phyloP scores from a whole-genome alignment of 2,888 invertebrate species.

The Drosophila neotestacea region DNA sequence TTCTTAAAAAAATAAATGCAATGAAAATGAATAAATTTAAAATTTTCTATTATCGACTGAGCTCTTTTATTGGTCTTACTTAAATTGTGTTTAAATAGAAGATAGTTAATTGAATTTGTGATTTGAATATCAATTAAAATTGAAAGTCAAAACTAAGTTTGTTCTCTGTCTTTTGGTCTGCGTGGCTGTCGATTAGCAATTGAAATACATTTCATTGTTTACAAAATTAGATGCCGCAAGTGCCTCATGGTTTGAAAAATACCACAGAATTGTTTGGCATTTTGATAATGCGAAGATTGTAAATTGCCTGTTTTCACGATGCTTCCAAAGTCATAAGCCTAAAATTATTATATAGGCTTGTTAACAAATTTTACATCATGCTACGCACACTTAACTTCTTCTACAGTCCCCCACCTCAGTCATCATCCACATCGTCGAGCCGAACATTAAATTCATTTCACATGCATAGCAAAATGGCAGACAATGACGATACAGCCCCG shows the following conservation, averaged over 20 bases:
- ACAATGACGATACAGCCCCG: slow-evolving; percentile 47
- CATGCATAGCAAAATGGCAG: slow-evolving; percentile 62
- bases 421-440: slow-evolving; percentile 9
- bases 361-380: slow-evolving; percentile 69
- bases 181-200: not conserved
- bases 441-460: slow-evolving; percentile 66
- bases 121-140: not conserved
- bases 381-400: slow-evolving; percentile 32
- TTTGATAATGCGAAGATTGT: slow-evolving; percentile 24
- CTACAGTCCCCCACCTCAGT: not conserved
- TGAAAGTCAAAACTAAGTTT: not conserved
- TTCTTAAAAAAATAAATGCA: too few species aligned
- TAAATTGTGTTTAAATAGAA: not conserved
- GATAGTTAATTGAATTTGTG: not conserved
- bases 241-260: not conserved
- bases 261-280: slow-evolving; percentile 26
- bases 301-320: slow-evolving; percentile 3
- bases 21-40: too few species aligned
- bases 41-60: too few species aligned
- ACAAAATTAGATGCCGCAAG: slow-evolving; percentile 15
- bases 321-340: slow-evolving; percentile 48
- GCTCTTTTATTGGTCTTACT: not conserved
- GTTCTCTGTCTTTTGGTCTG: not conserved
- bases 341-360: slow-evolving; percentile 64
- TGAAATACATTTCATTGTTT: slow-evolving; percentile 17